A percentile compares a stretch with the other conserved stretches of the same genome.
These are phyloP conservation scores for Lycodopsis pacificus DNA, from an alignment of 2,797 vertebrate genomes.

Conservation along the genomic window DNA sequence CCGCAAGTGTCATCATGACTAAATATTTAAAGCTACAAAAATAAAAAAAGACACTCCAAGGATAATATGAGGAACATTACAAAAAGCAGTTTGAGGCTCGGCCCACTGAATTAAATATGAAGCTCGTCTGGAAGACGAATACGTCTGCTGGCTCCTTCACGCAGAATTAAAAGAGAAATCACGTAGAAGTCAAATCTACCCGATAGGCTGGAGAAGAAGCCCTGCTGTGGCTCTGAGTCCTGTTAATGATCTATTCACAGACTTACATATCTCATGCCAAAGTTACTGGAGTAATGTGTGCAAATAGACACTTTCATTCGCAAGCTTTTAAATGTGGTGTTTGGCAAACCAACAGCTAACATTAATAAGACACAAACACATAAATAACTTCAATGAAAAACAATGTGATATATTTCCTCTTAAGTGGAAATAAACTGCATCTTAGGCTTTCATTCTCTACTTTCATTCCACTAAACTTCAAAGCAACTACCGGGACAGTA, in stretches of 20 bases:
- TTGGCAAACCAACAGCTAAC: neutral
- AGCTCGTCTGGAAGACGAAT: slow-evolving; percentile 55
- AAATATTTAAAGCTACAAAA: slow-evolving; percentile 36
- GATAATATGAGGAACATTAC: slow-evolving; percentile 47
- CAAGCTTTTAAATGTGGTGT: no score
- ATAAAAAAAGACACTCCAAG: neutral
- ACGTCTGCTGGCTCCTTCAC: slow-evolving; percentile 23
- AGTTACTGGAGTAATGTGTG: neutral
- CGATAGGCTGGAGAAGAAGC: slow-evolving; percentile 12
- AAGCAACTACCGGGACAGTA: neutral
- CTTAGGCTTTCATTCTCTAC: neutral
- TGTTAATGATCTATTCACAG: neutral
- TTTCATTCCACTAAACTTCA: neutral
- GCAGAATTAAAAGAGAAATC: slow-evolving; percentile 42
- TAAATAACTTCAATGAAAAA: neutral
- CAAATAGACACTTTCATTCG: neutral
- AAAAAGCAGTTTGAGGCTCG: slow-evolving; percentile 33
- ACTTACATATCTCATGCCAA: neutral
- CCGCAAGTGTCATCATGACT: slow-evolving; percentile 7
- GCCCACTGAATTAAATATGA: slow-evolving; percentile 62
- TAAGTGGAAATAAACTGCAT: neutral
- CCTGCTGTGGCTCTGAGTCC: neutral
- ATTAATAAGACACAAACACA: neutral
- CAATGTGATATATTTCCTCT: no score
- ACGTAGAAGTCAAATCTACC: slow-evolving; percentile 19